Percentiles rank a stretch among this genome's conserved stretches.
Evolutionary conservation across 2,797 vertebrate species (phyloP).

Genomic region (Simalia tracyae): DNA sequence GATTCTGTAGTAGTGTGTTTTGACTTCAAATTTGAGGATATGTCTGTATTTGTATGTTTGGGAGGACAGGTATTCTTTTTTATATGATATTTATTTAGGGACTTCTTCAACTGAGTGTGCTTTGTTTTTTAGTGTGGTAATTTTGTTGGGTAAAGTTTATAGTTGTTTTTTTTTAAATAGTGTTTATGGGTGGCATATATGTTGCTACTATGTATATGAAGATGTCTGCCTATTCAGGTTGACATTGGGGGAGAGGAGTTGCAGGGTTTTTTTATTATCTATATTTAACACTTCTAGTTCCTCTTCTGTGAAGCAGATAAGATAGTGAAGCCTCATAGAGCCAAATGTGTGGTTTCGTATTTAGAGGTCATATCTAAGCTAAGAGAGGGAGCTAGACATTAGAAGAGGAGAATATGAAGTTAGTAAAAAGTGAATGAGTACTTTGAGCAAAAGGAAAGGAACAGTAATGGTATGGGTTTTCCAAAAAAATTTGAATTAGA

Average conservation of each 20-base stretch:
- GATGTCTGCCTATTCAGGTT: neutral
- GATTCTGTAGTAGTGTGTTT: neutral
- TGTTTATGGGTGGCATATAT: neutral
- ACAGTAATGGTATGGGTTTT: neutral
- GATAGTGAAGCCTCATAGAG: neutral
- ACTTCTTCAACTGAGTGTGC: neutral
- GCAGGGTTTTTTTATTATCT: neutral
- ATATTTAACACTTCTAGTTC: neutral
- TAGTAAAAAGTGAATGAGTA: neutral
- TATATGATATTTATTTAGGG: neutral
- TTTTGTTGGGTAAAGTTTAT: neutral
- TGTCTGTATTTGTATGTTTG: neutral
- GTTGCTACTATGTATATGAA: neutral
- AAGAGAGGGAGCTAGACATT: neutral
- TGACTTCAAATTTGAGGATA: neutral
- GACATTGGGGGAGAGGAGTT: neutral
- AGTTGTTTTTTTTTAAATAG: neutral
- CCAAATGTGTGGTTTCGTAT: neutral
- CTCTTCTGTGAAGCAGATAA: neutral
- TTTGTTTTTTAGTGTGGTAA: neutral
- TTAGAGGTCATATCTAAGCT: neutral
- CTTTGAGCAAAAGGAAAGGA: neutral
- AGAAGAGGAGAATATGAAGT: neutral
- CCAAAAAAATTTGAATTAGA: neutral
- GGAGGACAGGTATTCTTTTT: neutral